Evolutionary conservation across 2,113 vertebrate species (phyloP), one percentile per base, ranked within the genome.

Genomic region (Antechinus stuartii): DNA sequence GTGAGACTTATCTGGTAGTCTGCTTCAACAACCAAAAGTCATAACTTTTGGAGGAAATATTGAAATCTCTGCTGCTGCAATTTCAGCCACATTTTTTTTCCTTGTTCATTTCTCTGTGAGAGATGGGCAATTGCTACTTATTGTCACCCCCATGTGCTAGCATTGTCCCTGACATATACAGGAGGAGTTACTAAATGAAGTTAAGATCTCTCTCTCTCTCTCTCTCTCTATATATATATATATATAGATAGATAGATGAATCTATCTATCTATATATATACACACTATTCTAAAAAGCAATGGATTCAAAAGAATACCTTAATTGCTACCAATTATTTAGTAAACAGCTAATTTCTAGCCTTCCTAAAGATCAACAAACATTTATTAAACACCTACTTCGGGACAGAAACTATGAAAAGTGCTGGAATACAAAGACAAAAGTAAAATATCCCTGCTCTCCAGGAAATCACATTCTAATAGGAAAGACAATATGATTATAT

Each of bases 71-170:
- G 23, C 30, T 94, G 11, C 23, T 96, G 10, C 56, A 26, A 9
- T 95, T 46, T 14, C 91, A 94, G 2, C 10, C 54, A 26, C 92
- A 3, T 14, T 35, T 91, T 96, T 91, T 92, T 61, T 52, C 52
- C 52, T 53, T 94, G 35, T 94, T 92, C 35, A 96, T 95, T 95
- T 94, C 68, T 93, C 49, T 90, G 12, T 54, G 57, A 90, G 95
- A 96, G 6, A 95, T 90, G 94, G 1, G 53, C 89, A 95, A 61
- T 10, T 55, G 52, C 3, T 25, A 91, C 2, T 92, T 46, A 90
- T 7, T 84, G 55, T 47, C 57, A 27, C 54, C 68, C 19, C 19
- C 5, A 22, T 8, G 23, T 84, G n/a, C 68, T 84, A 42, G 68
- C 8, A 11, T 84, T 84, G 19, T 84, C n/a, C 19, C 68, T 2